These are phyloP conservation scores for Cephus pulcher DNA, from an alignment of 2,888 invertebrate species.

Conservation along the genomic window DNA sequence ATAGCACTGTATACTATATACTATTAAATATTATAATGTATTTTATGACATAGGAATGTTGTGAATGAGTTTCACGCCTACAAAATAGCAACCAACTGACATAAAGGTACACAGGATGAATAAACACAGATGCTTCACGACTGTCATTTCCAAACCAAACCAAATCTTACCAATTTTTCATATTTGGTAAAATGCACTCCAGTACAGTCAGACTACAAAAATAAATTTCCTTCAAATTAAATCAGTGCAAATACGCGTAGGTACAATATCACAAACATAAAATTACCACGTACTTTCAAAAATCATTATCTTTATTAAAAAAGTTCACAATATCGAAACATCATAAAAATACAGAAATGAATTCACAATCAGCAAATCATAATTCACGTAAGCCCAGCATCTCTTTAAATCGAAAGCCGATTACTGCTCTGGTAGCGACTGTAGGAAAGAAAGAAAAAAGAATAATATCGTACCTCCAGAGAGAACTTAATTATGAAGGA, in stretches of 20 bases:
- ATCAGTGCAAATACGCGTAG: no score
- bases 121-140: not conserved
- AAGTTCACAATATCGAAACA: not conserved
- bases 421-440: not conserved
- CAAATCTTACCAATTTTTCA: not conserved
- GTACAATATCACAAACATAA: no score
- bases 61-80: not conserved
- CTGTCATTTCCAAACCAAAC: not conserved
- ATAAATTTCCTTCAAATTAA: no score
- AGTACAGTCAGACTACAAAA: no score
- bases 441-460: not conserved
- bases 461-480: not conserved
- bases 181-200: not conserved
- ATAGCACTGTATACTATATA: not conserved
- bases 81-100: not conserved
- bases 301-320: not conserved
- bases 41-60: not conserved
- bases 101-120: not conserved
- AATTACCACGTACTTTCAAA: not conserved
- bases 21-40: not conserved
- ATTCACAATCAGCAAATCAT: not conserved
- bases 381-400: not conserved
- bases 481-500: slow-evolving; percentile 32
- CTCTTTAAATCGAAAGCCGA: not conserved
- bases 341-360: not conserved